phyloP scores from a whole-genome alignment of 2,113 vertebrate genomes.

The Aphelocoma coerulescens region DNA sequence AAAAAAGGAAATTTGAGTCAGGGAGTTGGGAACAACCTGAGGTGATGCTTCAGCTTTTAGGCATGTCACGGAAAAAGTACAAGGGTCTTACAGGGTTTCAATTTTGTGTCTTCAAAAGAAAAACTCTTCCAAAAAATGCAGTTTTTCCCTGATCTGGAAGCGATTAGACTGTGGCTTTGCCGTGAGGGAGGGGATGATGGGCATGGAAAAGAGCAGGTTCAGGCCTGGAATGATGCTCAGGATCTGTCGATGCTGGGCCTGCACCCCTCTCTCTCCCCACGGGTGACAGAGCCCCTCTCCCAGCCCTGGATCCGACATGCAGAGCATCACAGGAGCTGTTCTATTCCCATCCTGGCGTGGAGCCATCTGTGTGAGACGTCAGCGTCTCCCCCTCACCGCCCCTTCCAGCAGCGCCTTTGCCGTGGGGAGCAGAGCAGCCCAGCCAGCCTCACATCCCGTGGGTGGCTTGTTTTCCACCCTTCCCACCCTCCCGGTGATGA shows the following conservation, averaged over 20 bases:
- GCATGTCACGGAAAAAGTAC: not conserved
- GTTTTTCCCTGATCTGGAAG: not conserved
- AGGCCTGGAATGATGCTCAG: not conserved
- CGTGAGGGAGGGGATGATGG: not conserved
- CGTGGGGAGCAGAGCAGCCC: not conserved
- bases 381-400: not conserved
- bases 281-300: not conserved
- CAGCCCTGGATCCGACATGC: rapidly evolving
- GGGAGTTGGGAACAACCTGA: not conserved
- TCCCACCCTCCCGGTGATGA: not conserved
- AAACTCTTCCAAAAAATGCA: not conserved
- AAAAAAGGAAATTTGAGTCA: not conserved
- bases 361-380: not conserved
- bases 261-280: not conserved
- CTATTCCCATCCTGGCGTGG: not conserved
- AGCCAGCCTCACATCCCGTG: not conserved
- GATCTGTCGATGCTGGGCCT: rapidly evolving
- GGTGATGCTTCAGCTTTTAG: not conserved
- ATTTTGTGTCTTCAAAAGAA: not conserved
- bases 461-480: not conserved
- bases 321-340: not conserved
- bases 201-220: not conserved
- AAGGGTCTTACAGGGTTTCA: not conserved
- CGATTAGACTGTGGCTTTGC: rapidly evolving
- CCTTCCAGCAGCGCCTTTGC: not conserved